These are phyloP conservation scores for Sclerodermus sp. DNA, from an alignment of 2,888 invertebrate genomes.

Conservation along the genomic window DNA sequence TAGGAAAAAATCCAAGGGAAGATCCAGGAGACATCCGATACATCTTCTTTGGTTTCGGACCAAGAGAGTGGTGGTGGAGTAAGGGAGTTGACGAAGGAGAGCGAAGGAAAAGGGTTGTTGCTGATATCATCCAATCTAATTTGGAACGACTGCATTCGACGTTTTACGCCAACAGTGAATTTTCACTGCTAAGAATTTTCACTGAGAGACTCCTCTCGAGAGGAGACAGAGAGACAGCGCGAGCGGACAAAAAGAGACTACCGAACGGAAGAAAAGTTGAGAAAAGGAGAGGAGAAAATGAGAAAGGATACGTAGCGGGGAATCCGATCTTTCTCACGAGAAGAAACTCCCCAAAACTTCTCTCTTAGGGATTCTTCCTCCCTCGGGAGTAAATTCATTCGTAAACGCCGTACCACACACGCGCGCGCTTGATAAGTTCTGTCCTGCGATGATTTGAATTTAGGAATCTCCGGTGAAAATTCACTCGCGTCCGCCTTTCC, in stretches of 20 bases:
- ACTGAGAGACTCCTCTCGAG: neutral
- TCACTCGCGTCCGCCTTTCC: neutral
- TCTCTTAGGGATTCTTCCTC: neutral
- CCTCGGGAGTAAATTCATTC: slow-evolving; percentile 17
- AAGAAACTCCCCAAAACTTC: slow-evolving; percentile 16
- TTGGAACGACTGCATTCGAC: slow-evolving; percentile 32
- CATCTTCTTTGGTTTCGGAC: too few relatives aligned
- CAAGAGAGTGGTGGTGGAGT: neutral
- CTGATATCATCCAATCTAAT: slow-evolving; percentile 42
- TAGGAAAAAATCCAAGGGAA: neutral
- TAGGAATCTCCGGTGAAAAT: slow-evolving; percentile 6
- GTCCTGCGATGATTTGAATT: slow-evolving; percentile 20
- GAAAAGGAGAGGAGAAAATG: neutral
- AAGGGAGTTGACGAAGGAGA: slow-evolving; percentile 5
- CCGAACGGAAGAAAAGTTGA: neutral
- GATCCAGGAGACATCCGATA: neutral
- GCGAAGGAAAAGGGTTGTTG: slow-evolving; percentile 7
- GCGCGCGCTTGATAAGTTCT: slow-evolving; percentile 15
- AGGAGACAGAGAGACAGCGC: neutral
- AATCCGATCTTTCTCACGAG: slow-evolving; percentile 16
- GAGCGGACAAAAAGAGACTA: slow-evolving; percentile 4
- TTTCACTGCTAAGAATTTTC: slow-evolving; percentile 7
- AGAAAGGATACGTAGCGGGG: slow-evolving; percentile 1
- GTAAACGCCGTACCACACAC: slow-evolving; percentile 9
- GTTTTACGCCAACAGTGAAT: slow-evolving; percentile 28